Base-by-base conservation (phyloP, 1,140 invertebrate genomes). In the Rhagoletis pomonella region DNA sequence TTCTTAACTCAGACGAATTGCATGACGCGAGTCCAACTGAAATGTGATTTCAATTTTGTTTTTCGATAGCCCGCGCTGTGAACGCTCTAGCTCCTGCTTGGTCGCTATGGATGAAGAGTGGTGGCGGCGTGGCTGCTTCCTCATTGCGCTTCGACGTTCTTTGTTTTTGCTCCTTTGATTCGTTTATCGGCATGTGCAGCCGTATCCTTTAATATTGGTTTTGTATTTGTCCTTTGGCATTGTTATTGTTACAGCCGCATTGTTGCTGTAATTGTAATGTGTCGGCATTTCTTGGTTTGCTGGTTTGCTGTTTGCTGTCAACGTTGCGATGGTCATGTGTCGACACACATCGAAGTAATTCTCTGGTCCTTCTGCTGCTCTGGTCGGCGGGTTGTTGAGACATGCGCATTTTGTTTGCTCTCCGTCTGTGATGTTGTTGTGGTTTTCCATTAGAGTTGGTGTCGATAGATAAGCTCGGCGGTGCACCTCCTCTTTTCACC, bases 301-400 rank as follows among this genome's bases (percentile, higher is more conserved):
- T 14, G 5, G n/a, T n/a, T 42, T 62, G 60, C 60, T 14, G 9
- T 67, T 29, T 67, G 5, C n/a, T 67, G 7, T 81, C n/a, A 12
- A 73, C 14, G n/a, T 81, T 81, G 73, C 55, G 73, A 50, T 77
- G 73, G 73, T 77, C 73, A 77, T 50, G n/a, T 81, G 73, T 81
- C 55, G 73, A 81, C 47, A 6, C 29, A 29, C 73, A 29, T 81
- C 73, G 42, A 73, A 73, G 44, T 7, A 19, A 12, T 29, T 29
- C 64, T 29, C 64, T 12, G 19, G 10, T 29, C 9, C 19, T 29
- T 29, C 0, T 7, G 29, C 67, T 29, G 29, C 29, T 29, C 29
- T 29, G 29, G 29, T 44, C 42, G 12, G 42, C 42, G 12, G 42
- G 19, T 55, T 81, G 73, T 81, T 58, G 73, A 58, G 73, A 29